A percentile compares a stretch with the other conserved stretches of the same genome.
Conservation (phyloP, 1,140 invertebrate genomes). For the Drosophila parabipectinata region DNA sequence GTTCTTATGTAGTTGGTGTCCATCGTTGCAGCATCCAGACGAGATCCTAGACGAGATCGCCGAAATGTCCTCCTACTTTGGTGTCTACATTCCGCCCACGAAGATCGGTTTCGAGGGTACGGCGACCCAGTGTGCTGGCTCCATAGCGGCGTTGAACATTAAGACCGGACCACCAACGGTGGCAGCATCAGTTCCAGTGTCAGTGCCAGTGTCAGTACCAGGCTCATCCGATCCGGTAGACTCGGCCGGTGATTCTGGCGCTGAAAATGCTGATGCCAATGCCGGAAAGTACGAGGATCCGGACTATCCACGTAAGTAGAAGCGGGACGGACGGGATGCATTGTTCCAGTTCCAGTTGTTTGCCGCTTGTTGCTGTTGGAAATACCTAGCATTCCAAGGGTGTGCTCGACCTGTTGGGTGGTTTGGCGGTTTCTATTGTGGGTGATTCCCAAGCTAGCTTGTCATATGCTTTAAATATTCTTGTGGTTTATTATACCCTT, state of each 20-base stretch:
- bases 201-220: not conserved
- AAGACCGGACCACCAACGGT: conserved; percentile 9
- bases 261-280: not conserved
- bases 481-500: too few species aligned
- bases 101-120: conserved; percentile 64
- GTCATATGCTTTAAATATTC: too few species aligned
- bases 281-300: conserved; percentile 53
- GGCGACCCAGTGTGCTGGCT: conserved; percentile 51
- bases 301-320: conserved; percentile 67
- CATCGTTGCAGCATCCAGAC: conserved; percentile 12
- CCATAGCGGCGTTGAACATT: conserved; percentile 58
- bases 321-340: not conserved
- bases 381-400: not conserved
- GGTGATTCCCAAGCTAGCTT: too few species aligned
- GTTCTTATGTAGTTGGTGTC: not conserved
- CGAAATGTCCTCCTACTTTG: conserved; percentile 65
- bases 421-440: not conserved
- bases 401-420: not conserved
- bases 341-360: not conserved
- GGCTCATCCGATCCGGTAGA: not conserved
- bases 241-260: not conserved
- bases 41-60: conserved; percentile 1
- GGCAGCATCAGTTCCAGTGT: not conserved
- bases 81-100: conserved; percentile 63
- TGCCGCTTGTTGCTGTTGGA: not conserved